A percentile compares a stretch with the other conserved stretches of the same genome.
These are phyloP conservation scores for Lasioglossum malachurum DNA, from an alignment of 2,888 invertebrate species.

Conservation along the genomic window DNA sequence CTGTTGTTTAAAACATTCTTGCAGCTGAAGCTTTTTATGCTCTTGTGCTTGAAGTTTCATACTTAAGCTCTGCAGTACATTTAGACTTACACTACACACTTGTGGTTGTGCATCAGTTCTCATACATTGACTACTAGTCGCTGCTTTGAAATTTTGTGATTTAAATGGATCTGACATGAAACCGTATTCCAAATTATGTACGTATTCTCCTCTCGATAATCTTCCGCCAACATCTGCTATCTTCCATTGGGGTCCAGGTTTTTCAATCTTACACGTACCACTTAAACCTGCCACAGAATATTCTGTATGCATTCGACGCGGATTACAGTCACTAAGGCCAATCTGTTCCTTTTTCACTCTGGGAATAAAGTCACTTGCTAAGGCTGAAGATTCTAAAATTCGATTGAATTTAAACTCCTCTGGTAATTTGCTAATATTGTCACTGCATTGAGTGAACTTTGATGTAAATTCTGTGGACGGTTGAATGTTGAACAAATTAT, in stretches of 20 bases:
- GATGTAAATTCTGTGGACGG: slow-evolving; percentile 50
- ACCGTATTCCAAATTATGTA: slow-evolving; percentile 65
- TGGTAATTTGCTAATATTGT: slow-evolving; percentile 49
- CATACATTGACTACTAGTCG: slow-evolving; percentile 58
- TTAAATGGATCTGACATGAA: slow-evolving; percentile 76
- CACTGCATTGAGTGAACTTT: slow-evolving; percentile 44
- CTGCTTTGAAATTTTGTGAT: slow-evolving; percentile 68
- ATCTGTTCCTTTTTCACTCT: slow-evolving; percentile 31
- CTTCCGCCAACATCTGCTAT: slow-evolving; percentile 72
- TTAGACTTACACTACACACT: slow-evolving; percentile 60
- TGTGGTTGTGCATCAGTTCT: slow-evolving; percentile 48
- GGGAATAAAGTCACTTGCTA: slow-evolving; percentile 40
- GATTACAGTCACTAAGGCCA: slow-evolving; percentile 22
- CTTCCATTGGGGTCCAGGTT: slow-evolving; percentile 60
- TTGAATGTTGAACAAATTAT: slow-evolving; percentile 49
- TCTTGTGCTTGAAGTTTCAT: slow-evolving; percentile 65
- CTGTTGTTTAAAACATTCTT: slow-evolving; percentile 56
- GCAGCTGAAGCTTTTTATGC: slow-evolving; percentile 63
- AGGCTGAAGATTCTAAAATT: slow-evolving; percentile 43
- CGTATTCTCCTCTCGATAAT: slow-evolving; percentile 54
- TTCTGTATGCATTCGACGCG: slow-evolving; percentile 40
- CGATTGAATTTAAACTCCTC: slow-evolving; percentile 55
- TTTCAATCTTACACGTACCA: slow-evolving; percentile 50
- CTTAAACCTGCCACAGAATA: slow-evolving; percentile 54
- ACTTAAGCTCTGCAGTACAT: slow-evolving; percentile 57